Conservation (phyloP, 2,113 vertebrate genomes). For the Ammodramus savannarum region DNA sequence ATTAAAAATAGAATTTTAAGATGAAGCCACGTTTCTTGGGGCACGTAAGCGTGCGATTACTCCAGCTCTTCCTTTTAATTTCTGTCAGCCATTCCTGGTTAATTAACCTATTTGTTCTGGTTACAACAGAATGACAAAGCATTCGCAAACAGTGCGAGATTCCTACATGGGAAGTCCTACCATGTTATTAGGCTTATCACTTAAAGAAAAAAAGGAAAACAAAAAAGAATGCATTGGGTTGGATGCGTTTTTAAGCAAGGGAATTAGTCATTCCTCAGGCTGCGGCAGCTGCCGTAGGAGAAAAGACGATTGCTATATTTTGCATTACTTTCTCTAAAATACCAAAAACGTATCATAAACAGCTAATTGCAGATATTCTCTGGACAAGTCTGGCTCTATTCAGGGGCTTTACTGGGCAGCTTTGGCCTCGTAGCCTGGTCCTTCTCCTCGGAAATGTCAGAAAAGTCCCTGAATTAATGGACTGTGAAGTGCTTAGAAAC, state of each 20-base stretch:
- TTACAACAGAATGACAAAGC: background rate
- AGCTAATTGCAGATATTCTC: slow-evolving; percentile 23
- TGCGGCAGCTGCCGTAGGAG: background rate
- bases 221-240: background rate
- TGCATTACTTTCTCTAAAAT: background rate
- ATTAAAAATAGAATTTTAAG: background rate
- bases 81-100: background rate
- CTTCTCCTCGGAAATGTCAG: slow-evolving; percentile 63
- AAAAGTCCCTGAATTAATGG: slow-evolving; percentile 71
- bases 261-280: background rate
- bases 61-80: background rate
- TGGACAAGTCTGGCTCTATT: background rate
- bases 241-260: background rate
- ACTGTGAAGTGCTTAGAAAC: slow-evolving; percentile 70
- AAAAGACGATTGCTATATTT: background rate
- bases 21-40: background rate
- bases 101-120: background rate
- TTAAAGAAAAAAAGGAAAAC: background rate
- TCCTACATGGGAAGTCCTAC: background rate
- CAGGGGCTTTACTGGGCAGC: background rate
- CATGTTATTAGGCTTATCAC: background rate
- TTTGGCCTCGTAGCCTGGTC: slow-evolving; percentile 31
- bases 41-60: background rate
- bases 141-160: background rate
- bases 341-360: background rate